Evolutionary conservation across 2,797 vertebrate genomes (phyloP), one percentile per base, ranked within the genome.

Genomic region (Pseudotriccus pelzelni): DNA sequence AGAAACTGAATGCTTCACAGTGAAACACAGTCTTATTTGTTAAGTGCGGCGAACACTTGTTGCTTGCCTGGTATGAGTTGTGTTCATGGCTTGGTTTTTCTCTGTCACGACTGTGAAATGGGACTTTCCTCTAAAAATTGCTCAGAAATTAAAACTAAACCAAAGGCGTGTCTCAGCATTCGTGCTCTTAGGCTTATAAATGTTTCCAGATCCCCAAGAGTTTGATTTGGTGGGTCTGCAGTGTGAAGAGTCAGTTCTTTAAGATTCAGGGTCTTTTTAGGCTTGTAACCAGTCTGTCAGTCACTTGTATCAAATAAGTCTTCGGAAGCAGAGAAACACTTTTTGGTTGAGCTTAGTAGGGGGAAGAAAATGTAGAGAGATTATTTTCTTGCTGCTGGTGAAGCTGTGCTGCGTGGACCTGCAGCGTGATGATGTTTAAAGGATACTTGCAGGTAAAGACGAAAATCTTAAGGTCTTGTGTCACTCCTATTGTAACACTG

Each of bases 101-200:
- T 15, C 12, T 32, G 16, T 70, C 22, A 44, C 1, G 0, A 9
- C 30, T 63, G 22, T 44, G 21, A 84, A 60, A 74, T 50, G 56
- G 12, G 12, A 17, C 12, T 80, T 70, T 41, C 18, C 9, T 67
- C 52, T 59, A 23, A 82, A 81, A 84, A 20, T 37, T 50, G 20
- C 18, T 49, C 52, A 44, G 37, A 80, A 94, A 73, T 76, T 14
- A 47, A 78, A 69, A 63, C 9, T 19, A 58, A 77, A 60, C 10
- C 21, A 8, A 43, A 79, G 32, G 63, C 3, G 3, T 15, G 8
- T 24, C 32, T 77, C 47, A 30, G 10, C 6, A 4, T 37, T 79
- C 0, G 0, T 77, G 12, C 13, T 55, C 89, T 78, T n/a, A 12
- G 49, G 69, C 36, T 85, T 67, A 15, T 0, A 50, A 39, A 50